A percentile compares a stretch with the other conserved stretches of the same genome.
Conservation (phyloP, 2,797 vertebrate genomes). For the Coilia nasus region DNA sequence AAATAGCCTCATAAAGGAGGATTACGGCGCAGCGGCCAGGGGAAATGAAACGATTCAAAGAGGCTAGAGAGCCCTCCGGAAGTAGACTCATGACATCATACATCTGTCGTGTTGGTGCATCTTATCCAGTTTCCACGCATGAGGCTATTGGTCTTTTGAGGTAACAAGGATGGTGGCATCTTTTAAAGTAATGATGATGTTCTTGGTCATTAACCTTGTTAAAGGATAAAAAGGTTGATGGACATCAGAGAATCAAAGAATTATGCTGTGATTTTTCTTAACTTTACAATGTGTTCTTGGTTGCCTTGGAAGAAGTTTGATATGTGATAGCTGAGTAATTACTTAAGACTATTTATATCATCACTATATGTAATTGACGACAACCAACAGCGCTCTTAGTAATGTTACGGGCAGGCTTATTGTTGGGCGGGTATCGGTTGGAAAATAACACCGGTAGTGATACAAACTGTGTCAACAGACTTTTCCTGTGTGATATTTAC, state of each 20-base stretch:
- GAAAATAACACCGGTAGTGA: constrained; percentile 23
- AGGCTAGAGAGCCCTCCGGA: background rate
- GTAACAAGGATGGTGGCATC: background rate
- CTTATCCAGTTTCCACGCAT: background rate
- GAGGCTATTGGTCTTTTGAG: background rate
- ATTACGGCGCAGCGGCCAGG: constrained; percentile 28
- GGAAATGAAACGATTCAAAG: constrained; percentile 3
- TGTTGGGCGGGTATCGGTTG: constrained; percentile 24
- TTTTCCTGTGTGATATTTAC: constrained; percentile 47
- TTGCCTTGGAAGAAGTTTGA: background rate
- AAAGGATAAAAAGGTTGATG: background rate
- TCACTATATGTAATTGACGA: too few relatives aligned
- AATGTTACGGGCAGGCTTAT: background rate
- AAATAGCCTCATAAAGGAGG: constrained; percentile 42
- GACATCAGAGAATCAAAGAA: background rate
- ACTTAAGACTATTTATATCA: background rate
- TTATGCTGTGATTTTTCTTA: background rate
- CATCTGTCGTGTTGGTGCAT: background rate
- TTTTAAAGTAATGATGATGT: background rate
- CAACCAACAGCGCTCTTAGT: background rate
- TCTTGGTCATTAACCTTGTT: background rate
- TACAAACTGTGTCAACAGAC: constrained; percentile 37
- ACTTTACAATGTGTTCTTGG: background rate
- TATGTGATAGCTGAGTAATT: background rate
- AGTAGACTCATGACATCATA: constrained; percentile 18